Base-by-base conservation (phyloP, 2,113 vertebrate species). In the Acrocephalus kingi region DNA sequence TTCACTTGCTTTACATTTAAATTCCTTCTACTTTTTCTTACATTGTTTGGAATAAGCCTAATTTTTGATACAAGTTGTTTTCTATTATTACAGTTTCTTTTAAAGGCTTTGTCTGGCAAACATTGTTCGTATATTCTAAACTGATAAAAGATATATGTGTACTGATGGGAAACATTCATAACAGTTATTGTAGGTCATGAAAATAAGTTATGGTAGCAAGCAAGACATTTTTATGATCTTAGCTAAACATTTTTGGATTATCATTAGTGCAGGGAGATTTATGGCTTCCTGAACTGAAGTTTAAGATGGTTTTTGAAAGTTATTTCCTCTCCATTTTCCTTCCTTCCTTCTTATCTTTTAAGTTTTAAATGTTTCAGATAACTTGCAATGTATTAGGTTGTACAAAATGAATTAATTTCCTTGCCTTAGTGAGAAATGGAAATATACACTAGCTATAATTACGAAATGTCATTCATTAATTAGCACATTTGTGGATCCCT, bases 151-250 rank as follows among this genome's bases (percentile, higher is more conserved):
- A 94, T 87, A 51, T 68, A 94, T 82, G 21, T 85, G 15, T 84
- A 43, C 89, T 79, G 77, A 89, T 94, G 87, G 93, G 94, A 96
- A 91, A 73, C 84, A 96, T 95, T 87, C 89, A 79, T 93, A 95
- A 95, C 28, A 58, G 62, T 93, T 89, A 93, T 76, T 87, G 55
- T 90, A 77, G 64, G 35, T 80, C 55, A 71, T 94, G 62, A 91
- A 93, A 95, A 87, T 88, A 95, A 93, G 43, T 94, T 90, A 95
- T 67, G 41, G 35, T 25, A 82, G 15, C 45, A 92, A 81, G 64
- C 13, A 87, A 86, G 94, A 73, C 62, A 87, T 83, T 95, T 95
- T 94, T 96, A 94, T 96, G 93, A 89, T 87, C 51, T 79, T 87
- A 84, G 62, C 51, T 93, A 89, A 96, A 95, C 16, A 87, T 91